A percentile compares a stretch with the other conserved stretches of the same genome.
phyloP scores from a whole-genome alignment of 1,140 invertebrate species.

The Subanguina moxae region DNA sequence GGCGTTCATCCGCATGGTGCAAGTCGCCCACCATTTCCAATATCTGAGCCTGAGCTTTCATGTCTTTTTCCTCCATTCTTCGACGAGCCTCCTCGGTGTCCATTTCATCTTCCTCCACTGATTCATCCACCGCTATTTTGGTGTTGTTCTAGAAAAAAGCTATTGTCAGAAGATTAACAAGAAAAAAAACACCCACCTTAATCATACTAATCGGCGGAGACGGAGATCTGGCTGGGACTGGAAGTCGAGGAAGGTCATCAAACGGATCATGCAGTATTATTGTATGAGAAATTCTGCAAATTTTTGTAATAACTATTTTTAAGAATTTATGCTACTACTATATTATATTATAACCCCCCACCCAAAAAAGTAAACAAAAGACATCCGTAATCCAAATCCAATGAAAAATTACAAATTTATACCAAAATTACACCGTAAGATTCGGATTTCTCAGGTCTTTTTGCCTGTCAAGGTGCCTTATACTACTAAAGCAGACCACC shows the following conservation, averaged over 20 bases:
- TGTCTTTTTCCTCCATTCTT: constrained; percentile 82
- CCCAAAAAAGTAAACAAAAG: too few species aligned
- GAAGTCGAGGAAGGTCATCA: constrained; percentile 75
- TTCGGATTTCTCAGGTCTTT: too few species aligned
- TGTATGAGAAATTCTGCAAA: constrained; percentile 83
- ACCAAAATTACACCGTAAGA: too few species aligned
- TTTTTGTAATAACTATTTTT: too few species aligned
- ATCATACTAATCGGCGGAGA: constrained; percentile 76
- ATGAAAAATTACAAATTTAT: too few species aligned
- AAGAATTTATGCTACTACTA: not conserved
- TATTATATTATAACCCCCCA: too few species aligned
- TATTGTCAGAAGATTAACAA: not conserved
- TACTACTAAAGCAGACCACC: too few species aligned
- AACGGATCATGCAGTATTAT: constrained; percentile 93
- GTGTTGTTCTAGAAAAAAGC: constrained; percentile 65
- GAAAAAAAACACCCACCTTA: constrained; percentile 60
- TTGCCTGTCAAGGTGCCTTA: too few species aligned
- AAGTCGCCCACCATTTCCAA: constrained; percentile 97
- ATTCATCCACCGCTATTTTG: constrained; percentile 87
- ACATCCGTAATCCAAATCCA: too few species aligned
- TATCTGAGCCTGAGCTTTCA: constrained; percentile 89
- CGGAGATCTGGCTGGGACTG: constrained; percentile 77
- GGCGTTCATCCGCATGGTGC: constrained; percentile 90
- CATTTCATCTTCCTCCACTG: constrained; percentile 84
- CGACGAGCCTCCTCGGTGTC: constrained; percentile 78